Conservation (phyloP, 2,113 vertebrate genomes). For the Coregonus clupeaformis region DNA sequence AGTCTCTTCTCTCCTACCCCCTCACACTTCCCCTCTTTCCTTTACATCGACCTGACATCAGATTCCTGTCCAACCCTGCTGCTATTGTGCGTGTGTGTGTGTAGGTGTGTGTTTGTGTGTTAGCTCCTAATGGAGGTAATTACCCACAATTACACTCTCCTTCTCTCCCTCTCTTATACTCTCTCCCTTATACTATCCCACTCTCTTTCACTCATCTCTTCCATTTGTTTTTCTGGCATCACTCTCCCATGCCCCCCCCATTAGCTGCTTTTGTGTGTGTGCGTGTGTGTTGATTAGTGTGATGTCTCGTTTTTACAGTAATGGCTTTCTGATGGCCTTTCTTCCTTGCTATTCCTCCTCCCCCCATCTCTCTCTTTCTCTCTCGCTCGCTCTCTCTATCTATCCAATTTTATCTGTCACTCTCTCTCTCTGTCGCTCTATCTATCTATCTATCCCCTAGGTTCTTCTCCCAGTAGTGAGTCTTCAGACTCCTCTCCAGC, state of each 20-base stretch:
- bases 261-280: neutral
- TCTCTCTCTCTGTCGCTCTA: neutral
- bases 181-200: neutral
- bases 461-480: constrained; percentile 87
- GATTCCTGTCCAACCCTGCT: neutral
- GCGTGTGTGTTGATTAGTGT: constrained; percentile 21
- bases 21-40: too few species aligned
- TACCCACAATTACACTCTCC: constrained; percentile 67
- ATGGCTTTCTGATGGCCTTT: constrained; percentile 14
- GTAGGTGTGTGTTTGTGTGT: neutral
- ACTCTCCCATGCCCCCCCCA: constrained; percentile 2
- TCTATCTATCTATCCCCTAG: constrained; percentile 55
- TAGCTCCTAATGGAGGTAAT: constrained; percentile 71
- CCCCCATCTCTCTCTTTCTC: neutral
- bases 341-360: neutral
- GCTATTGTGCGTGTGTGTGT: neutral
- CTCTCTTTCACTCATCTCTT: neutral
- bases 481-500: constrained; percentile 89
- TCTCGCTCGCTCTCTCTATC: constrained; percentile 1
- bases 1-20: too few species aligned
- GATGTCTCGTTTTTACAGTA: constrained; percentile 28
- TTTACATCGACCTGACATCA: too few species aligned
- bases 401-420: neutral
- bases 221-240: neutral
- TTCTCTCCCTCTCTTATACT: constrained; percentile 21